phyloP scores from a whole-genome alignment of 1,140 invertebrate genomes.

The Heliothis virescens region DNA sequence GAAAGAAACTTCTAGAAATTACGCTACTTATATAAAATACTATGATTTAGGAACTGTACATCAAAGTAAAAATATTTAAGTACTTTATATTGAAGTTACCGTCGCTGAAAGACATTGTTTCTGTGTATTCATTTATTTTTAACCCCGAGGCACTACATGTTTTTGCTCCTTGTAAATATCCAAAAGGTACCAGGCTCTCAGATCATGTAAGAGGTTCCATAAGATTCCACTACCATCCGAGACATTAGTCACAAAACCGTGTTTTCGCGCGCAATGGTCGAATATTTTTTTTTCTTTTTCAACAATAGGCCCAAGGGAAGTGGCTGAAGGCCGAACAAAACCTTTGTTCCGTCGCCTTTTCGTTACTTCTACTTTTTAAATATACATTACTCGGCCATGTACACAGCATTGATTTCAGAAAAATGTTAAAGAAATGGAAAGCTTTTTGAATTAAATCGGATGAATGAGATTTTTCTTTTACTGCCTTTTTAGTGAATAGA shows the following conservation, averaged over 20 bases:
- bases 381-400: conserved; percentile 28
- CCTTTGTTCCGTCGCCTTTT: conserved; percentile 33
- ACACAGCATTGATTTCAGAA: conserved; percentile 15
- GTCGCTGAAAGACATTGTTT: no score
- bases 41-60: no score
- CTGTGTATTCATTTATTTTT: no score
- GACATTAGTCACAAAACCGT: conserved; percentile 38
- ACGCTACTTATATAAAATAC: no score
- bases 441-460: conserved; percentile 11
- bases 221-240: conserved; percentile 17
- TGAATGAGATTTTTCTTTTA: conserved; percentile 23
- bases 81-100: no score
- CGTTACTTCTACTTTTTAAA: conserved; percentile 36
- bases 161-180: not conserved
- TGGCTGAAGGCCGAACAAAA: conserved; percentile 36
- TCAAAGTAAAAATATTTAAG: no score
- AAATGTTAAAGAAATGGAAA: conserved; percentile 19
- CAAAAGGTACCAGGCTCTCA: conserved; percentile 42
- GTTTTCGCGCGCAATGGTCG: conserved; percentile 21
- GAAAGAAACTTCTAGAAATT: no score
- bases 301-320: conserved; percentile 38
- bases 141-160: not conserved
- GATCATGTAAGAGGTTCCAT: conserved; percentile 30
- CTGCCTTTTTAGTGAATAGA: conserved; percentile 15
- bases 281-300: conserved; percentile 26